Evolutionary conservation across 2,888 invertebrate genomes (phyloP), one percentile per base, ranked within the genome.

Genomic region (Plemyria rubiginata): DNA sequence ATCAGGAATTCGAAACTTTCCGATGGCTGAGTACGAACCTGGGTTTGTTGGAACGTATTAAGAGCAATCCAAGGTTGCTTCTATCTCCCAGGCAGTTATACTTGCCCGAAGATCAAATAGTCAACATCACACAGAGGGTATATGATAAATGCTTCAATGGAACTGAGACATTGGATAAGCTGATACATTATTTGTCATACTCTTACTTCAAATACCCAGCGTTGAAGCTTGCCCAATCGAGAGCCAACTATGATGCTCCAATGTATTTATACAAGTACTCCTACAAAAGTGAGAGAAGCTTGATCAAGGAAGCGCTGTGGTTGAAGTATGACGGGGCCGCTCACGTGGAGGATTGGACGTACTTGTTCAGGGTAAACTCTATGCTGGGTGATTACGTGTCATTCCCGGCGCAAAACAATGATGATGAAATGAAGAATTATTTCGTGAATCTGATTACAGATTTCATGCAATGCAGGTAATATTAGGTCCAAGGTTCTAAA

Each of bases 341-440:
- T 6, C 93, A 93, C 59, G 84, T 86, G 2, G 93, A 93, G 68
- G 93, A 93, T 69, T 67, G 93, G 71, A 86, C 87, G 0, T 88
- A 86, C 50, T 68, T 93, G 11, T 91, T 93, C 13, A 61, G 67
- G 11, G 52, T 46, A 1, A 70, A 68, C 46, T 64, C 65, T 0
- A 28, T 70, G 43, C 13, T 72, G 7, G 64, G 62, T 2, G 51
- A 70, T 29, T 36, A 66, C 49, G 45, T 62, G 2, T 65, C 68
- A 4, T 60, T 70, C 32, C 67, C 70, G n/a, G 45, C 66, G 48
- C 50, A 63, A 51, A 57, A 43, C 46, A 50, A 65, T 12, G 77
- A 78, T 43, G 71, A 72, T 6, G n/a, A 12, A 5, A 75, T 75
- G 75, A 73, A 65, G 65, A 54, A 56, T 2, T 71, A 67, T 70